Evolutionary conservation across 2,113 vertebrate genomes (phyloP).

Genomic region (Setophaga kirtlandii): DNA sequence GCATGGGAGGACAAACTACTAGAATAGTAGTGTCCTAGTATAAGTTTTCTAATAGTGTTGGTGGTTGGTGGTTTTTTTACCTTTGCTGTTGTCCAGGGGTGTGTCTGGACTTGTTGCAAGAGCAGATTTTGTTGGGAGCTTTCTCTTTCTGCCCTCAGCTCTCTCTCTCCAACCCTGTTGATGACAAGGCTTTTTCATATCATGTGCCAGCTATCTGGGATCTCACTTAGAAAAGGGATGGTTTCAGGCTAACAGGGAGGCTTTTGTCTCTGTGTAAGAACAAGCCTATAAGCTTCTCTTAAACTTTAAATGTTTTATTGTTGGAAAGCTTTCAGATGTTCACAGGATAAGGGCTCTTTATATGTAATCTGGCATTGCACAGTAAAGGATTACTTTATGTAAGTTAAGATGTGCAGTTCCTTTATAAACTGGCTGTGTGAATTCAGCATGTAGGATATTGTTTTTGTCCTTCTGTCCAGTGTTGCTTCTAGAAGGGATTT

Average conservation of each 20-base stretch:
- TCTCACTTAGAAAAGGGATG: slow-evolving; percentile 4
- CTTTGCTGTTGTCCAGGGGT: neutral
- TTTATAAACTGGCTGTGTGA: neutral
- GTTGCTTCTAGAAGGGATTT: neutral
- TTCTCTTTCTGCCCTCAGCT: neutral
- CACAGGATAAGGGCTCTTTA: slow-evolving; percentile 30
- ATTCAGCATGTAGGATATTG: neutral
- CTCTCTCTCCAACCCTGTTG: neutral
- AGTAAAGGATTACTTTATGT: neutral
- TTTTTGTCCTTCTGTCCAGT: neutral
- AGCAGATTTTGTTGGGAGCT: neutral
- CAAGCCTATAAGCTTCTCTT: slow-evolving; percentile 21
- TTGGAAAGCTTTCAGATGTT: slow-evolving; percentile 41
- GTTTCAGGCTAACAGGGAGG: slow-evolving; percentile 24
- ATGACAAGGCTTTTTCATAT: neutral
- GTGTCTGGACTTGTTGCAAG: neutral
- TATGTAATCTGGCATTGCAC: neutral
- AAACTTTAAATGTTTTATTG: slow-evolving; percentile 18
- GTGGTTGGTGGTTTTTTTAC: neutral
- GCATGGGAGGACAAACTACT: neutral
- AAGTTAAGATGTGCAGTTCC: neutral
- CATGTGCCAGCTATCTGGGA: neutral
- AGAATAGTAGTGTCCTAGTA: neutral
- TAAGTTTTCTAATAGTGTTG: neutral
- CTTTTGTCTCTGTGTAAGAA: slow-evolving; percentile 5